phyloP scores from a whole-genome alignment of 1,140 invertebrate species.

The Brachionus sp. region DNA sequence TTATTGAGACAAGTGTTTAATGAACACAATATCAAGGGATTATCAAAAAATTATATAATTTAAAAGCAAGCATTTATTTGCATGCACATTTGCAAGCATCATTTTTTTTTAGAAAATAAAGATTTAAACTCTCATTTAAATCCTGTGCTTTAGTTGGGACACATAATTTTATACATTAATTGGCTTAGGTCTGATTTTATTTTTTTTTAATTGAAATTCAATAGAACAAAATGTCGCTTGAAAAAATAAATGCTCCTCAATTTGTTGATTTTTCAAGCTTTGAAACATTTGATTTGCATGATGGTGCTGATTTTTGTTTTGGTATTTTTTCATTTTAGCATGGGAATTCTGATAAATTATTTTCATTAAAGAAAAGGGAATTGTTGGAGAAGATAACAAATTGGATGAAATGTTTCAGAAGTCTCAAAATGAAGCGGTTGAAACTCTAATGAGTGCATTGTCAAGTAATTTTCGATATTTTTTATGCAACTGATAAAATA shows the following conservation, averaged over 20 bases:
- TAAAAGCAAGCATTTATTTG: not conserved
- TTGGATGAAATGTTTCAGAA: not conserved
- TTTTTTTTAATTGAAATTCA: not conserved
- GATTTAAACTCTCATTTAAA: not conserved
- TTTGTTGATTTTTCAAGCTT: slow-evolving; percentile 36
- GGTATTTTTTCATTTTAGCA: slow-evolving; percentile 27
- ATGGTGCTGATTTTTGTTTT: slow-evolving; percentile 37
- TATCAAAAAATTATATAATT: not conserved
- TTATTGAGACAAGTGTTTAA: not conserved
- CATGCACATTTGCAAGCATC: not conserved
- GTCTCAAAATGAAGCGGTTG: not conserved
- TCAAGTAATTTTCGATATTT: not conserved
- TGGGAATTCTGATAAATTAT: not conserved
- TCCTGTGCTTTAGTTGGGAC: not conserved
- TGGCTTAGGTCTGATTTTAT: not conserved
- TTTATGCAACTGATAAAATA: not conserved
- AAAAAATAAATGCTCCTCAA: slow-evolving; percentile 50
- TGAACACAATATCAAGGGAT: not conserved
- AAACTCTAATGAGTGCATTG: not conserved
- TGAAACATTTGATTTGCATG: slow-evolving; percentile 16
- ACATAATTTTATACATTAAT: not conserved
- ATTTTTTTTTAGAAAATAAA: not conserved
- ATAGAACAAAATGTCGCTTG: slow-evolving; percentile 24
- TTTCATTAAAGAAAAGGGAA: not conserved
- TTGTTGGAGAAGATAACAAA: slow-evolving; percentile 24